Evolutionary conservation across 2,797 vertebrate genomes (phyloP), one percentile per base, ranked within the genome.

Genomic region (Propithecus perrieri): DNA sequence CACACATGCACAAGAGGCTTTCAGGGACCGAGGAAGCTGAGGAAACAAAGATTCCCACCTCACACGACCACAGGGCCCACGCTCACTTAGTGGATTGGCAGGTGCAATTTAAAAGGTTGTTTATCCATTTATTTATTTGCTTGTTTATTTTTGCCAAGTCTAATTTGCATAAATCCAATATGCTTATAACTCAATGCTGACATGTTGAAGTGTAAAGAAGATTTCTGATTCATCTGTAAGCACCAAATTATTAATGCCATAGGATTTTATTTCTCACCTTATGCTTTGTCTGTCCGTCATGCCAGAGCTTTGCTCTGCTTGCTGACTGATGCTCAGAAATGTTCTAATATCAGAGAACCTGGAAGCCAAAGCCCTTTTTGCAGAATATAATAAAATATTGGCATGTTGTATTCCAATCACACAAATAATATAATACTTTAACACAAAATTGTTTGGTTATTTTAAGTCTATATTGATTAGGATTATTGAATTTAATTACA

Each of bases 401-500:
- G 12, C n/a, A 22, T 35, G 43, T 8, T 53, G 17, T 93, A 75
- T 55, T 95, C 41, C 9, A 74, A 41, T 75, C 35, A 78, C 48
- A 69, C 46, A 81, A 85, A 78, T 81, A 85, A 81, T 35, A 78
- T 81, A 85, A 81, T 43, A 78, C 15, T 26, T 78, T 43, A 94
- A 33, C 41, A 83, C 24, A 86, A 86, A 92, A 83, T 83, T 48
- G 7, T 88, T 86, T 65, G 55, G 41, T 35, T 88, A 81, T 86
- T 88, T 94, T 71, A 91, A n/a, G 2, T 75, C 93, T 85, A 48
- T 75, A 57, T 46, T 74, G 14, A 88, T 50, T 78, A 33, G 67
- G 76, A 63, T 55, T 2, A 85, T 89, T 89, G 89, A 15, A 88
- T 61, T 74, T 92, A 89, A 81, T 76, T 57, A 81, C 86, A 83